phyloP scores from a whole-genome alignment of 2,797 vertebrate genomes.

The Trachops cirrhosus region DNA sequence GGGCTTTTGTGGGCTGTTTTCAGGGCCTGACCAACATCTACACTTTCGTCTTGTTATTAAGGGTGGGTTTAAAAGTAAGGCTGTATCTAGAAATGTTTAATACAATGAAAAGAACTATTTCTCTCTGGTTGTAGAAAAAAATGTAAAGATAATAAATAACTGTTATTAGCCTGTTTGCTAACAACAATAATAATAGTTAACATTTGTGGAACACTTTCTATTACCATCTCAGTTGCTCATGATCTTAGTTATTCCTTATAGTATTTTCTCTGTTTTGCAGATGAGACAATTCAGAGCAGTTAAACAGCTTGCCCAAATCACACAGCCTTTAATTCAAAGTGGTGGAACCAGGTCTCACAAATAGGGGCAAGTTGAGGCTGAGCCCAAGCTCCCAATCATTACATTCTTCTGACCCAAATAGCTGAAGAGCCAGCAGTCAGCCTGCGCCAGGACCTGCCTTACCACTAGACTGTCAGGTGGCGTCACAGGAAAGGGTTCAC shows the following conservation, averaged over 20 bases:
- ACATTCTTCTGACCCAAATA: not conserved
- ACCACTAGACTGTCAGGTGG: not conserved
- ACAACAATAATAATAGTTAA: not conserved
- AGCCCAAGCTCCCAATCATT: not conserved
- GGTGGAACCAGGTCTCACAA: not conserved
- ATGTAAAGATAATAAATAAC: not conserved
- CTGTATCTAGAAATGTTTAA: not conserved
- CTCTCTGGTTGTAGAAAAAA: not conserved
- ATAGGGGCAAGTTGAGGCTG: not conserved
- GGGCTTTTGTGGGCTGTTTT: not conserved
- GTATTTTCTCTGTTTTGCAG: not conserved
- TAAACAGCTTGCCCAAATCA: not conserved
- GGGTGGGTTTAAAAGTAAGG: not conserved
- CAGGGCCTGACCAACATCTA: not conserved
- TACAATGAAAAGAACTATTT: not conserved
- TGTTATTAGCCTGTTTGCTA: not conserved
- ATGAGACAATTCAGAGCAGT: not conserved
- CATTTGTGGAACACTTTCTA: not conserved
- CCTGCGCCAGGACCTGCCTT: not conserved
- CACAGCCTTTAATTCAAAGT: not conserved
- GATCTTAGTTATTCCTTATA: not conserved
- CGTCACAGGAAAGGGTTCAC: not conserved
- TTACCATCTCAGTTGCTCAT: not conserved
- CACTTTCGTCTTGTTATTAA: not conserved
- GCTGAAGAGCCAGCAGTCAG: not conserved